Evolutionary conservation across 2,888 invertebrate species (phyloP).

Genomic region (Choreutis nemorana): DNA sequence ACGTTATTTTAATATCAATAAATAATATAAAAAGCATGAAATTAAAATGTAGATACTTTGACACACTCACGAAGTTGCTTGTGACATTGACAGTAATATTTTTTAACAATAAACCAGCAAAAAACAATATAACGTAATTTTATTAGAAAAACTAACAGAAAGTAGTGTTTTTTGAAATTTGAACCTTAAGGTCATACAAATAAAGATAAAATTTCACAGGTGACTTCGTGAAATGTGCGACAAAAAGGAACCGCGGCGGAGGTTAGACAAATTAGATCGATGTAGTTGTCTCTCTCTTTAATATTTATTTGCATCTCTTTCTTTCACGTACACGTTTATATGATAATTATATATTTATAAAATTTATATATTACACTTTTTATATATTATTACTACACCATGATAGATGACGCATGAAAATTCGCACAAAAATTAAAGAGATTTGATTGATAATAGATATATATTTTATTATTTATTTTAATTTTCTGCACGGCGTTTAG

Average conservation of each 20-base stretch:
- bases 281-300: constrained; percentile 59
- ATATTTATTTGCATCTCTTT: constrained; percentile 52
- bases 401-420: too few relatives aligned
- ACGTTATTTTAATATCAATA: too few relatives aligned
- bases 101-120: constrained; percentile 21
- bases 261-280: constrained; percentile 63
- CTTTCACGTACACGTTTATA: constrained; percentile 47
- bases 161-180: constrained; percentile 12
- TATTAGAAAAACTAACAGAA: constrained; percentile 1
- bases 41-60: constrained; percentile 18
- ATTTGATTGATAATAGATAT: too few relatives aligned
- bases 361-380: constrained; percentile 13
- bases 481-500: too few relatives aligned
- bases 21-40: constrained; percentile 11
- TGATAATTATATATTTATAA: constrained; percentile 14
- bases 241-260: constrained; percentile 44
- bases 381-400: too few relatives aligned
- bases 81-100: constrained; percentile 20
- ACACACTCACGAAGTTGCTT: constrained; percentile 58
- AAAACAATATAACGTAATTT: background rate
- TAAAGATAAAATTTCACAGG: constrained; percentile 55
- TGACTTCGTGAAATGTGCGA: constrained; percentile 60
- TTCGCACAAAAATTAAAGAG: too few relatives aligned
- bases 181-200: constrained; percentile 25
- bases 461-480: too few relatives aligned